Evolutionary conservation across 2,888 invertebrate genomes (phyloP).

Genomic region (Cephus pygmeus): DNA sequence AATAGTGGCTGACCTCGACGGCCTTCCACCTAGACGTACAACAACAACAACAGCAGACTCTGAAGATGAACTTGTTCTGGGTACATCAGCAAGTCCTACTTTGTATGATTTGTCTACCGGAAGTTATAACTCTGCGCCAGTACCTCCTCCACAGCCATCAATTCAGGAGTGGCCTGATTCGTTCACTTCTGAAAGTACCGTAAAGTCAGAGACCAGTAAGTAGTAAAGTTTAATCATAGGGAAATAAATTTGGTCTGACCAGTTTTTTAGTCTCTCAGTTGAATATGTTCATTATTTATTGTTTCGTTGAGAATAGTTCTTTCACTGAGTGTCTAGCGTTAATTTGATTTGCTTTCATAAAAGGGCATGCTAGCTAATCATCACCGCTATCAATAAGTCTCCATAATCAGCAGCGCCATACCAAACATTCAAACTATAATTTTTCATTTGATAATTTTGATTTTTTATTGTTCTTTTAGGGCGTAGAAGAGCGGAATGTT

Average conservation of each 20-base stretch:
- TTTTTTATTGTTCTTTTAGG: conserved; percentile 17
- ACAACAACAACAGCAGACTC: conserved; percentile 39
- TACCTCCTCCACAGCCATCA: conserved; percentile 14
- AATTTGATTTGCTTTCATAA: neutral
- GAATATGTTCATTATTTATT: neutral
- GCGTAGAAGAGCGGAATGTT: conserved; percentile 13
- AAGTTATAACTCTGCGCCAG: conserved; percentile 9
- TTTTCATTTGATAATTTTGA: conserved; percentile 15
- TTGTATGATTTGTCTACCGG: conserved; percentile 42
- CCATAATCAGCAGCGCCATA: neutral
- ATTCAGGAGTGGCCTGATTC: conserved; percentile 11
- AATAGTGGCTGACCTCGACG: conserved; percentile 61
- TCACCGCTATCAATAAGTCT: neutral
- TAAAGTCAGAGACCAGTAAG: conserved; percentile 65
- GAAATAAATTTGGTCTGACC: neutral
- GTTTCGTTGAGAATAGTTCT: neutral
- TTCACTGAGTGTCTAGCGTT: neutral
- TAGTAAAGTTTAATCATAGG: neutral
- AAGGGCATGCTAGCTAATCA: neutral
- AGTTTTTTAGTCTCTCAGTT: neutral
- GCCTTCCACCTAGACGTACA: conserved; percentile 43
- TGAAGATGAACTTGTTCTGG: conserved; percentile 65
- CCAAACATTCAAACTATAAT: neutral
- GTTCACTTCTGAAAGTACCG: conserved; percentile 29
- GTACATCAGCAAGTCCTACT: conserved; percentile 61